phyloP scores from a whole-genome alignment of 2,888 invertebrate genomes.

The Rotaria magnacalcarata region DNA sequence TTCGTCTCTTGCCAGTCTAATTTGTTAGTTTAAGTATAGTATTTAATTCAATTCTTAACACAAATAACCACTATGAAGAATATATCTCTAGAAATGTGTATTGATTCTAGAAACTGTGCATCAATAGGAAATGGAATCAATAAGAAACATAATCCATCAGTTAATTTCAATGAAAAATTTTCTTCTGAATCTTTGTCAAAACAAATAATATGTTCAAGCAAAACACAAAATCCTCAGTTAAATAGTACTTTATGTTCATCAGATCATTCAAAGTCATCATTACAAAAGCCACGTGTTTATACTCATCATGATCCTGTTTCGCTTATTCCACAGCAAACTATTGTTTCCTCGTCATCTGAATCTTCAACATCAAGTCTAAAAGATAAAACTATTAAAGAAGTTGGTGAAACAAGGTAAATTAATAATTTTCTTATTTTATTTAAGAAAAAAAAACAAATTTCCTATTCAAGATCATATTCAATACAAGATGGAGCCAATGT shows the following conservation, averaged over 20 bases:
- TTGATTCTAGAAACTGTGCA: neutral
- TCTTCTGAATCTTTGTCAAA: neutral
- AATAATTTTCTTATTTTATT: neutral
- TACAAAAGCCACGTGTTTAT: constrained; percentile 7
- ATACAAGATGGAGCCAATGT: constrained; percentile 17
- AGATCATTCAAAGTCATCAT: neutral
- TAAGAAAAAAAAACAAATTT: neutral
- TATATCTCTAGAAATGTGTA: neutral
- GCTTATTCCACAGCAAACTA: neutral
- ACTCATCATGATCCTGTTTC: neutral
- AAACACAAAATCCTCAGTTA: neutral
- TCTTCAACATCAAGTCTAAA: neutral
- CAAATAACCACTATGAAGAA: no score
- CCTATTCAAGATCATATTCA: neutral
- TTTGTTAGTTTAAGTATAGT: no score
- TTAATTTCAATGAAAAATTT: neutral
- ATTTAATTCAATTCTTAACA: no score
- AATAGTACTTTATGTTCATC: neutral
- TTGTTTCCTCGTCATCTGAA: neutral
- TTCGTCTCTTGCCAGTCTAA: no score
- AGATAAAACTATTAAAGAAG: neutral
- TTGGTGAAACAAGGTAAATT: neutral
- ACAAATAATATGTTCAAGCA: neutral
- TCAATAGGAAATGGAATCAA: neutral
- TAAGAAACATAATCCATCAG: neutral